These are phyloP conservation scores for Cottoperca gobio DNA, from an alignment of 2,797 vertebrate genomes.

Conservation along the genomic window DNA sequence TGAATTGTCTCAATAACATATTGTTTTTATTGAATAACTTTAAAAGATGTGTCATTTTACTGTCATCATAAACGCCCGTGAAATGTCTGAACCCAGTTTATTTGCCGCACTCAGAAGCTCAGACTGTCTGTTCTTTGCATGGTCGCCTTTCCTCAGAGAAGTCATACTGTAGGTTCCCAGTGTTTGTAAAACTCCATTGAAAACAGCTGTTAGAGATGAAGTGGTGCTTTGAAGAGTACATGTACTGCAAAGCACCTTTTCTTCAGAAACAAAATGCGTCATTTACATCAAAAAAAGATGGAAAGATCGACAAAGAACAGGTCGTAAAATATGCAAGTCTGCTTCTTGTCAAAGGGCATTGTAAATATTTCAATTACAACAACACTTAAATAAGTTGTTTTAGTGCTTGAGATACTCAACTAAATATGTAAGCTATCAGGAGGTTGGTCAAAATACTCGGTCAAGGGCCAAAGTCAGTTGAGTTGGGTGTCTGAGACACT, in stretches of 20 bases:
- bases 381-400: slow-evolving; percentile 15
- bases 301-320: background rate
- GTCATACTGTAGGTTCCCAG: slow-evolving; percentile 16
- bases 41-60: slow-evolving; percentile 24
- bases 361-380: background rate
- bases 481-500: slow-evolving; percentile 58
- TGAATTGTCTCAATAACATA: background rate
- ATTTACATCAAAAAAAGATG: background rate
- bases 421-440: slow-evolving; percentile 58
- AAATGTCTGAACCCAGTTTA: slow-evolving; percentile 6
- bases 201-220: slow-evolving; percentile 47
- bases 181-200: slow-evolving; percentile 43
- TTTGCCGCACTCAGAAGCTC: background rate
- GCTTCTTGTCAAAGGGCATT: background rate
- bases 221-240: slow-evolving; percentile 26
- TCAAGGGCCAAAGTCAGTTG: slow-evolving; percentile 55
- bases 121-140: slow-evolving; percentile 23
- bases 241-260: slow-evolving; percentile 9
- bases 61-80: slow-evolving; percentile 16
- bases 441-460: slow-evolving; percentile 63
- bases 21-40: slow-evolving; percentile 9
- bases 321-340: too few species aligned
- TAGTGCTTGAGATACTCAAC: slow-evolving; percentile 6
- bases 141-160: slow-evolving; percentile 31
- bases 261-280: background rate